A percentile compares a stretch with the other conserved stretches of the same genome.
Evolutionary conservation across 2,888 invertebrate genomes (phyloP).

Genomic region (Phyllotreta striolata): DNA sequence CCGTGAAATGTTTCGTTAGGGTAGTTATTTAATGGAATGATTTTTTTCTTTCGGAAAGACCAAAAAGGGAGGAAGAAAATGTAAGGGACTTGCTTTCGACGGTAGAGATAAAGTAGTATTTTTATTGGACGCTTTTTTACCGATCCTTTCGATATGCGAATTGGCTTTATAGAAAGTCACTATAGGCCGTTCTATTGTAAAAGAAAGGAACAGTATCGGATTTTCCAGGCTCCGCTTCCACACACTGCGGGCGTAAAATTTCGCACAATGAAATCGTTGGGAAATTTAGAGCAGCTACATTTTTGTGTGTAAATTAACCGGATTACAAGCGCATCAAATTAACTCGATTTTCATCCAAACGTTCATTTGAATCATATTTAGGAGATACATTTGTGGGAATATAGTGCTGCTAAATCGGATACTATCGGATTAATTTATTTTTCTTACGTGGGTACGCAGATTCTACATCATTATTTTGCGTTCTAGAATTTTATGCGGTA

Average conservation of each 20-base stretch:
- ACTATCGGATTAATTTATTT: conserved; percentile 9
- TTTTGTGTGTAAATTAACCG: no score
- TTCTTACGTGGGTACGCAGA: conserved; percentile 1
- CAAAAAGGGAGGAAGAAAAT: conserved; percentile 14
- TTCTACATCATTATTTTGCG: conserved; percentile 23
- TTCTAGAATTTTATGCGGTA: conserved; percentile 18
- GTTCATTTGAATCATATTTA: no score
- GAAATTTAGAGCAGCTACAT: no score
- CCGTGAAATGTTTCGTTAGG: conserved; percentile 26
- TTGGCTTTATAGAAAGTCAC: conserved; percentile 15
- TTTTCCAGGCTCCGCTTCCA: no score
- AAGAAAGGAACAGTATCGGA: no score
- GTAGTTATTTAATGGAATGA: conserved; percentile 23
- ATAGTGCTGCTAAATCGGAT: conserved; percentile 3
- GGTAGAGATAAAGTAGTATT: conserved; percentile 20
- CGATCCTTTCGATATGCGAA: conserved; percentile 14
- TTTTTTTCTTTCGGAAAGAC: conserved; percentile 14
- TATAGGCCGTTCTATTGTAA: neutral
- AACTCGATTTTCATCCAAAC: no score
- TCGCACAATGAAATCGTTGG: no score
- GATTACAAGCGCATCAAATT: no score
- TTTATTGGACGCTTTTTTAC: conserved; percentile 18
- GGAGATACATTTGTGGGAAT: no score
- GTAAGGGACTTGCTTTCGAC: conserved; percentile 11
- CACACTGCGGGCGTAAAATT: no score